Evolutionary conservation across 2,888 invertebrate genomes (phyloP).

Genomic region (Pilophorus perplexus): DNA sequence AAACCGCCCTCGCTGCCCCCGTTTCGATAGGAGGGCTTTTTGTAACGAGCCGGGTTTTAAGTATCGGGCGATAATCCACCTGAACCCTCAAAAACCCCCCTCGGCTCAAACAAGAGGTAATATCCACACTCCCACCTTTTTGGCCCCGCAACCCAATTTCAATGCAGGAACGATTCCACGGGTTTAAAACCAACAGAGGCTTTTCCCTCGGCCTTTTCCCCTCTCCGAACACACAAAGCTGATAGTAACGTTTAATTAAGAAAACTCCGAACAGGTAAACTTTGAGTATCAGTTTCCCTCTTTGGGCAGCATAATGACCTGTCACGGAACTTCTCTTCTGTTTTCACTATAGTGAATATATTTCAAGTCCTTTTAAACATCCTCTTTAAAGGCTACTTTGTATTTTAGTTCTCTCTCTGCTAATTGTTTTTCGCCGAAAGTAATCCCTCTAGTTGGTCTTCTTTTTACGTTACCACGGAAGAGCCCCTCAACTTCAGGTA

Average conservation of each 20-base stretch:
- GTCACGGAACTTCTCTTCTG: too few species aligned
- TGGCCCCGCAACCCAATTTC: neutral
- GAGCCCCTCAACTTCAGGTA: too few species aligned
- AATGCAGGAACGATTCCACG: conserved; percentile 12
- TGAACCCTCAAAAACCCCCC: neutral
- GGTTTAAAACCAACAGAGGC: conserved; percentile 12
- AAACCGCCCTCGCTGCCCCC: conserved; percentile 4
- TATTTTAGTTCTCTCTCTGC: too few species aligned
- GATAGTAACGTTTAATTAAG: conserved; percentile 13
- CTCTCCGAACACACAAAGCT: neutral
- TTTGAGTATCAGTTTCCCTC: neutral
- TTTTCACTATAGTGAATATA: too few species aligned
- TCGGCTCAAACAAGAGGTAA: neutral
- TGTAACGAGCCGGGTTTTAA: conserved; percentile 28
- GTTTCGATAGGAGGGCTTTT: neutral
- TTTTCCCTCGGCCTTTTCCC: too few species aligned
- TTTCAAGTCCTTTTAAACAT: too few species aligned
- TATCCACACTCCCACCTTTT: too few species aligned
- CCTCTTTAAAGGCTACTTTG: too few species aligned
- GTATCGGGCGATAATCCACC: conserved; percentile 31
- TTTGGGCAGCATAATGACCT: neutral
- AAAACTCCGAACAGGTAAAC: neutral
- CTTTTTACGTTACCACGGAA: too few species aligned
- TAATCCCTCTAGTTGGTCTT: too few species aligned
- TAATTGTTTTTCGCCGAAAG: too few species aligned